Evolutionary conservation across 2,113 vertebrate species (phyloP).

Genomic region (Channa maculata): DNA sequence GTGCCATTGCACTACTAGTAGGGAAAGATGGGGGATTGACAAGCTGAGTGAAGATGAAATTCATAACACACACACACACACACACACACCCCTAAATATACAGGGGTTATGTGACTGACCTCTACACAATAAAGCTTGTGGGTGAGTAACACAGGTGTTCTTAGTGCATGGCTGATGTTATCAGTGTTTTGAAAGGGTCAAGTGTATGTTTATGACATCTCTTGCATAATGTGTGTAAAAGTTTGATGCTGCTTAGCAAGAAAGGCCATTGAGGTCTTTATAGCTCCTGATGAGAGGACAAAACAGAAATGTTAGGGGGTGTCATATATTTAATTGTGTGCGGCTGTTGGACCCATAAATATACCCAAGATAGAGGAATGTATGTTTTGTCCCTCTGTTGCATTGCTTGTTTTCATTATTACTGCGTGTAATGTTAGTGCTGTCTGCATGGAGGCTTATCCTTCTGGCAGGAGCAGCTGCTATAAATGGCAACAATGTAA

Average conservation of each 20-base stretch:
- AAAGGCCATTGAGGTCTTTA: conserved; percentile 13
- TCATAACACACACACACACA: conserved; percentile 3
- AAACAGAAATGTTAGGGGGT: neutral
- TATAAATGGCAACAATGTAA: conserved; percentile 14
- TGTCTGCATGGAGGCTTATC: neutral
- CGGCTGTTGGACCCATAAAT: neutral
- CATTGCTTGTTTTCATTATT: conserved; percentile 6
- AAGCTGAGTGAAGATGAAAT: conserved; percentile 7
- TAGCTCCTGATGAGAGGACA: conserved; percentile 16
- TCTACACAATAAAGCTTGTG: neutral
- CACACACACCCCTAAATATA: conserved; percentile 3
- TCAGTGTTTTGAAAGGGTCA: conserved; percentile 56
- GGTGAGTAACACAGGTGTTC: conserved; percentile 21
- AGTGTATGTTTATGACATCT: conserved; percentile 31
- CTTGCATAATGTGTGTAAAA: conserved; percentile 50
- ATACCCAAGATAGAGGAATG: neutral
- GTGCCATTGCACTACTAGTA: conserved; percentile 20
- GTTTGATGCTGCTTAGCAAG: conserved; percentile 3
- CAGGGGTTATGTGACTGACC: conserved; percentile 7
- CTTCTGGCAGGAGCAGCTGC: conserved; percentile 9
- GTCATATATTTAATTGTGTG: neutral
- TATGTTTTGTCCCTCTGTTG: neutral
- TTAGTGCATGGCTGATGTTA: conserved; percentile 29
- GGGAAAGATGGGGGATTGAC: conserved; percentile 21
- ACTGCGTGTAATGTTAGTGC: neutral